These are phyloP conservation scores for Zonotrichia albicollis DNA, from an alignment of 2,797 vertebrate genomes.

Conservation along the genomic window DNA sequence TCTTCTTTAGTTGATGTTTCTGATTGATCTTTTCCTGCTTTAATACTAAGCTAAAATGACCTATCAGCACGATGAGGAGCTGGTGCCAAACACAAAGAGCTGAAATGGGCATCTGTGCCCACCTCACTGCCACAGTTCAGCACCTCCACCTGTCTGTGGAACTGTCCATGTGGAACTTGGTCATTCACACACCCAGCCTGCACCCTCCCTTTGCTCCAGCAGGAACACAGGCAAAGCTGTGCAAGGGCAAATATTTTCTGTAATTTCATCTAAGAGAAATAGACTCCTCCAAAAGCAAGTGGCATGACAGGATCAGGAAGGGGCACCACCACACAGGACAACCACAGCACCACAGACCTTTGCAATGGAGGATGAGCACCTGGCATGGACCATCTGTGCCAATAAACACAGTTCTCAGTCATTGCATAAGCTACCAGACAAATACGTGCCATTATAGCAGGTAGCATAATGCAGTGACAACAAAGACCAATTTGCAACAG, in stretches of 20 bases:
- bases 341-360: background rate
- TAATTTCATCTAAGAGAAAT: background rate
- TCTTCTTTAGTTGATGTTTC: background rate
- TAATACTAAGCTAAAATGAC: background rate
- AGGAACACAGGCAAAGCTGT: background rate
- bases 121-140: background rate
- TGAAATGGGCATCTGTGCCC: background rate
- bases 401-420: background rate
- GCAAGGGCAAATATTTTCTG: fast-evolving
- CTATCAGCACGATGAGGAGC: background rate
- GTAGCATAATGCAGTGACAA: background rate
- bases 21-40: background rate
- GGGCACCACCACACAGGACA: background rate
- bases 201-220: background rate
- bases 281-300: background rate
- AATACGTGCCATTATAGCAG: fast-evolving
- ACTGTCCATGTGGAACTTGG: background rate
- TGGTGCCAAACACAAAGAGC: background rate
- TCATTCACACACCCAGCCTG: background rate
- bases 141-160: background rate
- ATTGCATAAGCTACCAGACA: background rate
- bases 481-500: background rate
- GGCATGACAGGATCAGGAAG: background rate
- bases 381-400: fast-evolving
- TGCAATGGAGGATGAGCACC: fast-evolving